These are phyloP conservation scores for Ceratina calcarata DNA, from an alignment of 1,140 invertebrate genomes.

Conservation along the genomic window DNA sequence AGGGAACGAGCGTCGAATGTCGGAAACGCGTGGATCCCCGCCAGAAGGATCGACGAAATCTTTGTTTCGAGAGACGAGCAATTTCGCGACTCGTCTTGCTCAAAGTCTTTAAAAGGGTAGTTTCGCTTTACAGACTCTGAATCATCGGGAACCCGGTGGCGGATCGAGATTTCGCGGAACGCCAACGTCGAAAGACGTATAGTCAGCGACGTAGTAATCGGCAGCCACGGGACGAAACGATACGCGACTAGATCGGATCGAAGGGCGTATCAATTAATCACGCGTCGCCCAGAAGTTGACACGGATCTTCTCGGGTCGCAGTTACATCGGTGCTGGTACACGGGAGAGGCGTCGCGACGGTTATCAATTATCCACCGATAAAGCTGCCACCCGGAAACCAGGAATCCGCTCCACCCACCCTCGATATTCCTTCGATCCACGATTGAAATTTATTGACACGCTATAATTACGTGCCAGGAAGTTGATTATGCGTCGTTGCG, in stretches of 20 bases:
- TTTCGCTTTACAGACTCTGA: too few species aligned
- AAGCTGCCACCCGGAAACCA: slow-evolving; percentile 63
- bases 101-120: too few species aligned
- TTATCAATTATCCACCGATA: slow-evolving; percentile 69
- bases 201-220: too few species aligned
- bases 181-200: too few species aligned
- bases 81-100: too few species aligned
- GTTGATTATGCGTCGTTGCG: slow-evolving; percentile 47
- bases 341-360: slow-evolving; percentile 24
- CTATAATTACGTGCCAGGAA: slow-evolving; percentile 74
- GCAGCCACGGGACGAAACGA: too few species aligned
- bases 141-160: too few species aligned
- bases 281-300: slow-evolving; percentile 2
- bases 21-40: not conserved
- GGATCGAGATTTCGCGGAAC: too few species aligned
- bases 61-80: too few species aligned
- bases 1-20: not conserved
- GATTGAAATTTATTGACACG: slow-evolving; percentile 76
- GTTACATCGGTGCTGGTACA: slow-evolving; percentile 18
- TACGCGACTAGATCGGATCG: not conserved
- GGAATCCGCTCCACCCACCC: slow-evolving; percentile 2
- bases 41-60: too few species aligned
- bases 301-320: slow-evolving; percentile 16
- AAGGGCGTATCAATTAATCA: slow-evolving; percentile 32
- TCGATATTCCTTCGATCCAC: slow-evolving; percentile 35